phyloP scores from a whole-genome alignment of 1,140 invertebrate genomes.

The Pachypsylla venusta region DNA sequence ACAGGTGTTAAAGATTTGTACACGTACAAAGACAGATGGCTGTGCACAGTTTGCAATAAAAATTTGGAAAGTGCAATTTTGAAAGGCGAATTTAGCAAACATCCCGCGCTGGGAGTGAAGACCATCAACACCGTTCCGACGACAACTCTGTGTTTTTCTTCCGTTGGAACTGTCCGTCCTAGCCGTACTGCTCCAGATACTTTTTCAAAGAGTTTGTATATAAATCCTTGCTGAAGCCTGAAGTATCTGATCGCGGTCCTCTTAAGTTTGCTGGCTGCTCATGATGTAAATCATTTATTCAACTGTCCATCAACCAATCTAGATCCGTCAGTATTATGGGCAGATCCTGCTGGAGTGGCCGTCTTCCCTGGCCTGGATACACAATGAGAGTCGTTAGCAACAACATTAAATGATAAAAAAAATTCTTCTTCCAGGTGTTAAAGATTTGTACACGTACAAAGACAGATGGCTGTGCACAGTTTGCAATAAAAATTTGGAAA shows the following conservation, averaged over 20 bases:
- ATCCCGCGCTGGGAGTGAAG: slow-evolving; percentile 36
- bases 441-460: slow-evolving; percentile 18
- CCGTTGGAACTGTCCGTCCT: too few species aligned
- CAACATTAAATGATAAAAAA: too few species aligned
- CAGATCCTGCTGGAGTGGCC: not conserved
- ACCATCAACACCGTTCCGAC: too few species aligned
- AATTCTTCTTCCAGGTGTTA: slow-evolving; percentile 19
- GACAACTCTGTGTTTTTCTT: too few species aligned
- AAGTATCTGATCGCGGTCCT: too few species aligned
- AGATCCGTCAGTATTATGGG: not conserved
- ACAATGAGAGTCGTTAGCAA: too few species aligned
- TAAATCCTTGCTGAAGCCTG: too few species aligned
- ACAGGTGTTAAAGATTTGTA: slow-evolving; percentile 19
- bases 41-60: slow-evolving; percentile 20
- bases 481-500: slow-evolving; percentile 16
- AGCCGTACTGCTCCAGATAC: too few species aligned
- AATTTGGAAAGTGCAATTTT: slow-evolving; percentile 14
- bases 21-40: slow-evolving; percentile 16
- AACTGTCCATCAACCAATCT: too few species aligned
- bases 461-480: slow-evolving; percentile 18
- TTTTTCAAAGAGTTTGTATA: too few species aligned
- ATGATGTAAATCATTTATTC: not conserved
- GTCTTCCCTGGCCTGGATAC: too few species aligned
- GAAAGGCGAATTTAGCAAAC: slow-evolving; percentile 24
- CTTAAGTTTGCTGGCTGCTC: not conserved